Conservation (phyloP, 2,888 invertebrate species). For the Watsonalla binaria region DNA sequence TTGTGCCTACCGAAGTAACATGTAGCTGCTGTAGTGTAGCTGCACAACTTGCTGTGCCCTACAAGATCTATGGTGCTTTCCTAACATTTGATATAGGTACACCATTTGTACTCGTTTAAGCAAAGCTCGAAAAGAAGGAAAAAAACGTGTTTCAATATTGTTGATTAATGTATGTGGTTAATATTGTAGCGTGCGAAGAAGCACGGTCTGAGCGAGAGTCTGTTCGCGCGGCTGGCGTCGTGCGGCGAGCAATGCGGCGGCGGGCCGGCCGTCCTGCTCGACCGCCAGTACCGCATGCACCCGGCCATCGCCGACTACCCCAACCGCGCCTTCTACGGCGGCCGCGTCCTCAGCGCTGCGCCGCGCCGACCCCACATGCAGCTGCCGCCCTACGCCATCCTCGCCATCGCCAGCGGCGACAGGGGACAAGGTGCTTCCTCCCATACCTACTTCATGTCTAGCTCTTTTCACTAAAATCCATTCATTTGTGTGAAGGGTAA, state of each 20-base stretch:
- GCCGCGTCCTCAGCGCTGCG: constrained; percentile 59
- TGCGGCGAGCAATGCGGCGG: constrained; percentile 62
- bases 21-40: too few relatives aligned
- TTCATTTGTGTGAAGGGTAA: too few relatives aligned
- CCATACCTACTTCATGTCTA: neutral
- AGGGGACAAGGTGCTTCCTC: constrained; percentile 50
- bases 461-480: too few relatives aligned
- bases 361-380: constrained; percentile 29
- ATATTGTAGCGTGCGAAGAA: constrained; percentile 81
- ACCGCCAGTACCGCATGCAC: constrained; percentile 92
- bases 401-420: constrained; percentile 55
- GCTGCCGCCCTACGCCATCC: constrained; percentile 51
- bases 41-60: too few relatives aligned
- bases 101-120: too few relatives aligned
- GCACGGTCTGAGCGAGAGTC: constrained; percentile 84
- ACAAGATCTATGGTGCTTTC: too few relatives aligned
- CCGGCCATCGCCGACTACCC: constrained; percentile 89
- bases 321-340: constrained; percentile 84
- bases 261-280: constrained; percentile 76
- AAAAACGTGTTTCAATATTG: neutral
- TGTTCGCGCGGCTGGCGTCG: constrained; percentile 86
- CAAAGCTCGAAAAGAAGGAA: too few relatives aligned
- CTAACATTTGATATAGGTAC: too few relatives aligned
- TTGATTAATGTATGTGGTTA: neutral
- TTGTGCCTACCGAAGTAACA: too few relatives aligned